Percentiles rank a stretch among this genome's conserved stretches.
Conservation (phyloP, 2,113 vertebrate species). For the Alosa alosa region DNA sequence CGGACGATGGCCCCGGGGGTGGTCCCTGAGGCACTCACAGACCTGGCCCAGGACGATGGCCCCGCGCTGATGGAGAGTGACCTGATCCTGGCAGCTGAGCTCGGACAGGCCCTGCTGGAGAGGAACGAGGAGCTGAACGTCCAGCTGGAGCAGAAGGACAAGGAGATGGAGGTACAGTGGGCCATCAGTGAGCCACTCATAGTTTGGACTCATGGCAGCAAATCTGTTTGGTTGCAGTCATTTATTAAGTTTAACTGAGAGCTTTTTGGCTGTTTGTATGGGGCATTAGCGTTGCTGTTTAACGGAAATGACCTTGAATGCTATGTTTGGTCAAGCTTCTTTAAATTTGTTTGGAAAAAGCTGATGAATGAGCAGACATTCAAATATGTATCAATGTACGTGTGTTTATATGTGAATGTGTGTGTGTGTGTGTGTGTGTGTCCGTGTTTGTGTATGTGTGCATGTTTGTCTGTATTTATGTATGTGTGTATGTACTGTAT, state of each 20-base stretch:
- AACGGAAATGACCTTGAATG: neutral
- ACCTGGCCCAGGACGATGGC: constrained; percentile 44
- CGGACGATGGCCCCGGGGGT: constrained; percentile 37
- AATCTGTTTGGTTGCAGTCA: neutral
- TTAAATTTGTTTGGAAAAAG: neutral
- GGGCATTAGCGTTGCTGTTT: neutral
- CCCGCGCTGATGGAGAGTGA: constrained; percentile 64
- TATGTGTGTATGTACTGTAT: neutral
- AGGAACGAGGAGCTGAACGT: constrained; percentile 72
- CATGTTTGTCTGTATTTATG: neutral
- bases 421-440: neutral
- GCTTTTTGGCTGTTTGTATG: constrained; percentile 2
- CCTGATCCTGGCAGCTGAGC: constrained; percentile 74
- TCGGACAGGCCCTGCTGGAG: constrained; percentile 75
- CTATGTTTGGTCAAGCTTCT: neutral
- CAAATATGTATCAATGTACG: neutral
- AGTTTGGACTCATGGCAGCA: neutral
- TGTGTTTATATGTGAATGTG: neutral
- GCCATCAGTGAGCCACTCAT: neutral
- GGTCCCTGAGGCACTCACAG: constrained; percentile 53
- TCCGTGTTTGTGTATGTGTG: neutral
- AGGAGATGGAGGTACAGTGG: constrained; percentile 65
- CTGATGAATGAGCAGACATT: neutral
- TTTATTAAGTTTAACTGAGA: neutral
- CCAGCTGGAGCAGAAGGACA: constrained; percentile 63